Conservation (phyloP, 2,797 vertebrate species). For the Sebastes matsubarae region DNA sequence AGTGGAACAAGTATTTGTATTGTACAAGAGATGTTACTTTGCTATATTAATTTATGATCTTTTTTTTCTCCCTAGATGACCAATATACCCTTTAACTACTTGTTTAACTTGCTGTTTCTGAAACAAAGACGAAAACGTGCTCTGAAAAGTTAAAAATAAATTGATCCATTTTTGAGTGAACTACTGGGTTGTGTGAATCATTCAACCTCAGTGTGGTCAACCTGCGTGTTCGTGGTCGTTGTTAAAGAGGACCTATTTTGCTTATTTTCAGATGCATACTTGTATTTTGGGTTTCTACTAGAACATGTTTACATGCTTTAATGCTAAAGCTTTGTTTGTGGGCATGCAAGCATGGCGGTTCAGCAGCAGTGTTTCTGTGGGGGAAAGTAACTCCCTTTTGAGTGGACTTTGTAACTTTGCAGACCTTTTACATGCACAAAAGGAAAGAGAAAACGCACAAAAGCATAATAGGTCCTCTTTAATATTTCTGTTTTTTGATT, state of each 20-base stretch:
- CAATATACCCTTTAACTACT: constrained; percentile 20
- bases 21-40: constrained; percentile 25
- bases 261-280: too few species aligned
- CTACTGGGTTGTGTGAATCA: constrained; percentile 34
- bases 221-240: not conserved
- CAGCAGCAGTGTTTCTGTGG: too few species aligned
- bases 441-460: too few species aligned
- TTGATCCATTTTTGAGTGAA: not conserved
- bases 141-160: constrained; percentile 48
- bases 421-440: too few species aligned
- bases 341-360: too few species aligned
- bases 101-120: constrained; percentile 42
- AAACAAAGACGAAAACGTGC: constrained; percentile 17
- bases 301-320: too few species aligned
- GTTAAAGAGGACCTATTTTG: not conserved
- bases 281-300: too few species aligned
- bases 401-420: too few species aligned
- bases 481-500: not conserved
- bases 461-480: too few species aligned
- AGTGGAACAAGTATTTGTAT: constrained; percentile 13
- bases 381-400: too few species aligned
- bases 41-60: constrained; percentile 21
- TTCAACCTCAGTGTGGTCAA: not conserved
- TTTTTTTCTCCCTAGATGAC: constrained; percentile 20
- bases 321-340: too few species aligned